Conservation (phyloP, 1,140 invertebrate genomes). For the Penaeus indicus region DNA sequence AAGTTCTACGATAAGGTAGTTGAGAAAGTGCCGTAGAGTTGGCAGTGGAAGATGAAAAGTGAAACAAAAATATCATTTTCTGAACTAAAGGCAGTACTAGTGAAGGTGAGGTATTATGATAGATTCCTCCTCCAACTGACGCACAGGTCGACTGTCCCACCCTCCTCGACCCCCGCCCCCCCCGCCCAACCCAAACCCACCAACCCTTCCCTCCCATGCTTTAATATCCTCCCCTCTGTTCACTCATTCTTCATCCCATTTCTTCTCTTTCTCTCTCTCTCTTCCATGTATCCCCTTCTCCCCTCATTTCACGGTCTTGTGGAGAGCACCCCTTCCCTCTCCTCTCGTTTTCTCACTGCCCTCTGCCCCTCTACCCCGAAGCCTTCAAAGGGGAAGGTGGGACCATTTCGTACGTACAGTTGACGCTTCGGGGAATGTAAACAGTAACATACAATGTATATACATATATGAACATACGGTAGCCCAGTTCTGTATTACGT, state of each 20-base stretch:
- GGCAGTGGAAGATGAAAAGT: too few species aligned
- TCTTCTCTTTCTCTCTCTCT: too few species aligned
- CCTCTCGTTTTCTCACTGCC: not conserved
- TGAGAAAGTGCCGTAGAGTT: too few species aligned
- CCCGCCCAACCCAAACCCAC: not conserved
- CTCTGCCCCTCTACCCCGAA: not conserved
- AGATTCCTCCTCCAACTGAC: too few species aligned
- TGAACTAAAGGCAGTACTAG: too few species aligned
- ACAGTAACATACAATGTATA: not conserved
- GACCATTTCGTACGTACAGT: conserved; percentile 5
- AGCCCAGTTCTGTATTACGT: conserved; percentile 31
- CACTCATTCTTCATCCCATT: too few species aligned
- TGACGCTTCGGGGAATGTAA: conserved; percentile 17
- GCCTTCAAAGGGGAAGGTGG: conserved; percentile 31
- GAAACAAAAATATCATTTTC: too few species aligned
- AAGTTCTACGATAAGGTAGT: too few species aligned
- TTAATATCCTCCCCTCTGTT: not conserved
- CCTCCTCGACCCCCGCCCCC: not conserved
- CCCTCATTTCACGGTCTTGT: too few species aligned
- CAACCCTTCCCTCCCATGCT: not conserved
- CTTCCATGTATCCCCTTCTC: too few species aligned
- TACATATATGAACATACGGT: not conserved
- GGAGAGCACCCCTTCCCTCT: too few species aligned
- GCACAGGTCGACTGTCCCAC: not conserved
- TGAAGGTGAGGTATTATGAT: too few species aligned